Base-by-base conservation (phyloP, 2,797 vertebrate genomes). In the Artibeus lituratus region DNA sequence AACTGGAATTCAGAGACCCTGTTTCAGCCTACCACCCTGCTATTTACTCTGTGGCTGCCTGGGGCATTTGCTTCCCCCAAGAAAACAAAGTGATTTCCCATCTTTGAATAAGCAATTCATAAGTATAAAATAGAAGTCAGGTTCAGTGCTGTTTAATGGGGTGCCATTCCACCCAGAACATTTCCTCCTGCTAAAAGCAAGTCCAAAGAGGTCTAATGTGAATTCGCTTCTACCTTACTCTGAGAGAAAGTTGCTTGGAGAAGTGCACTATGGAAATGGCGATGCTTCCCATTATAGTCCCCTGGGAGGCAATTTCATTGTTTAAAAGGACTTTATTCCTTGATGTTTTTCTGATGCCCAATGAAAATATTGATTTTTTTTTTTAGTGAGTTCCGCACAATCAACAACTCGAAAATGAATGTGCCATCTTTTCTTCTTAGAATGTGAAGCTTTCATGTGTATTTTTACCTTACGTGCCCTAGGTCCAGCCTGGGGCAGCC, bases 321-420 rank as follows among this genome's bases (percentile, higher is more conserved):
- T 84, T 92, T 87, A 81, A 94, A 95, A 87, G 39, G 39, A 47
- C 32, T 93, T 94, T 77, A 53, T 88, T 80, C n/a, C 32, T 87
- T 18, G 12, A 14, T 76, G 42, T 65, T 90, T 86, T 72, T 77
- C 44, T 93, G 73, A 85, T 59, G 80, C 11, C 18, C 69, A 72
- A 16, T 59, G 73, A 83, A 85, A 92, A 85, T 55, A 35, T 47
- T 11, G 16, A 47, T 86, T 57, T 42, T 88, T 57, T 42, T 88
- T 80, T 80, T 53, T 49, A 59, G 5, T 84, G 32, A 22, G 72
- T 74, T 87, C 77, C 39, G 59, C 62, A 35, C 37, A 89, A 42
- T 53, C 39, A 67, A 8, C 11, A 83, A 32, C 51, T 49, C 16
- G 55, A 65, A 70, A 95, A 35, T 22, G 42, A 22, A n/a, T 44